phyloP scores from a whole-genome alignment of 2,113 vertebrate genomes.

The Ranitomeya imitator region DNA sequence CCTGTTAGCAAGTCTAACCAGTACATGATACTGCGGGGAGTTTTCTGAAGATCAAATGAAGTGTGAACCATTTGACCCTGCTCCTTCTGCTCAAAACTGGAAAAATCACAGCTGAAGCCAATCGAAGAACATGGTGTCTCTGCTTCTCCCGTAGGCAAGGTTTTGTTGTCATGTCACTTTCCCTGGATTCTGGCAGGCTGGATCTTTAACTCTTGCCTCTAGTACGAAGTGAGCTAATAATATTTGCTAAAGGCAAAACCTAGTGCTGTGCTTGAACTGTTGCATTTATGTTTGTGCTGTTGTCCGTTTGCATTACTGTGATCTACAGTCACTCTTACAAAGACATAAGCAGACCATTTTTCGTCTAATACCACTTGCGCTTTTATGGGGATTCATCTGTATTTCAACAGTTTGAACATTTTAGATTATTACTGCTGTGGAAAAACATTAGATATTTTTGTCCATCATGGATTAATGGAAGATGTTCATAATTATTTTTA shows the following conservation, averaged over 20 bases:
- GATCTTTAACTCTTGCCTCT: constrained; percentile 56
- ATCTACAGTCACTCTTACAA: constrained; percentile 31
- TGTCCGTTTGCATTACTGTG: constrained; percentile 36
- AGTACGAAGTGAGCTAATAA: constrained; percentile 59
- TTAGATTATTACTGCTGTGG: neutral
- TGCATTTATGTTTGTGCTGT: constrained; percentile 14
- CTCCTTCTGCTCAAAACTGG: neutral
- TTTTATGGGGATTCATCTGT: neutral
- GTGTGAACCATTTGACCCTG: neutral
- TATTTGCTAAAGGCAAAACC: constrained; percentile 51
- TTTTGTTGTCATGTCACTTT: constrained; percentile 55
- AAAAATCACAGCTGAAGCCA: constrained; percentile 36
- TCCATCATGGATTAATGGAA: neutral
- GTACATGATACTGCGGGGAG: neutral
- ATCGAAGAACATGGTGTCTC: constrained; percentile 30
- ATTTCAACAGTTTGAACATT: neutral
- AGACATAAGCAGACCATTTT: constrained; percentile 9
- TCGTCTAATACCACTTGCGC: neutral
- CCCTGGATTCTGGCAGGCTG: constrained; percentile 48
- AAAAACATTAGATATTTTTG: neutral
- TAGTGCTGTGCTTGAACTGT: constrained; percentile 53
- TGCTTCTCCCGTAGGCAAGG: constrained; percentile 47
- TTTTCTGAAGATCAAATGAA: constrained; percentile 33
- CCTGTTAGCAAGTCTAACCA: constrained; percentile 38
- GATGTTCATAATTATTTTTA: neutral